Conservation (phyloP, 2,888 invertebrate genomes). For the Agrilus mali region DNA sequence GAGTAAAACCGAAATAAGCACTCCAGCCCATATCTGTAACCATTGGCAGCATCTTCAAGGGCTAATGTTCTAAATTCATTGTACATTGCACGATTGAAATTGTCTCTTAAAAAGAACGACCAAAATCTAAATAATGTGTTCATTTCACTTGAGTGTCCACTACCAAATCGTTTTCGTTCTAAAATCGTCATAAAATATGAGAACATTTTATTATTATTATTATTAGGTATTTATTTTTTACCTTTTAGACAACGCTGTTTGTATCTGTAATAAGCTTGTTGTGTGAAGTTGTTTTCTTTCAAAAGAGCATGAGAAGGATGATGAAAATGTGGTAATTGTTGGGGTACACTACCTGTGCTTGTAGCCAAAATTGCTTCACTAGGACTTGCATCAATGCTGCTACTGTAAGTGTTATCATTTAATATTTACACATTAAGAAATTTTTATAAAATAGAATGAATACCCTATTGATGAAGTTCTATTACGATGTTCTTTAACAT, state of each 20-base stretch:
- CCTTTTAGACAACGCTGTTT: slow-evolving; percentile 87
- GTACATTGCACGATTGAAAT: slow-evolving; percentile 97
- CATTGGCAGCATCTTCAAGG: slow-evolving; percentile 83
- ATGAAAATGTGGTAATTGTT: slow-evolving; percentile 80
- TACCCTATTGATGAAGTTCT: slow-evolving; percentile 68
- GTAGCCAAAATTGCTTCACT: slow-evolving; percentile 51
- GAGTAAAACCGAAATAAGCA: slow-evolving; percentile 93
- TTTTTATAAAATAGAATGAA: not conserved
- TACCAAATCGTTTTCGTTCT: slow-evolving; percentile 88
- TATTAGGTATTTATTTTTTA: too few relatives aligned
- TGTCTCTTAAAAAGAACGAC: slow-evolving; percentile 98
- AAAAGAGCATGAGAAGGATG: slow-evolving; percentile 93
- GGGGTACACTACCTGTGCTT: slow-evolving; percentile 61
- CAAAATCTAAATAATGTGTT: slow-evolving; percentile 98
- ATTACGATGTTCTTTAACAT: slow-evolving; percentile 69
- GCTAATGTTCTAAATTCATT: slow-evolving; percentile 87
- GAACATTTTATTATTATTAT: not conserved
- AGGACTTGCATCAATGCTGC: slow-evolving; percentile 68
- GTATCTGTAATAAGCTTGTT: slow-evolving; percentile 95
- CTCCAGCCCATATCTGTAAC: slow-evolving; percentile 80
- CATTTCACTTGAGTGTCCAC: slow-evolving; percentile 97
- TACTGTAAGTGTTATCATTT: slow-evolving; percentile 33
- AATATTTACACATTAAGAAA: not conserved
- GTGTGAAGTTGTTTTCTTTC: slow-evolving; percentile 94
- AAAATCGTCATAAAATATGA: slow-evolving; percentile 2